A percentile compares a stretch with the other conserved stretches of the same genome.
Conservation (phyloP, 2,113 vertebrate genomes). For the Crypturellus undulatus region DNA sequence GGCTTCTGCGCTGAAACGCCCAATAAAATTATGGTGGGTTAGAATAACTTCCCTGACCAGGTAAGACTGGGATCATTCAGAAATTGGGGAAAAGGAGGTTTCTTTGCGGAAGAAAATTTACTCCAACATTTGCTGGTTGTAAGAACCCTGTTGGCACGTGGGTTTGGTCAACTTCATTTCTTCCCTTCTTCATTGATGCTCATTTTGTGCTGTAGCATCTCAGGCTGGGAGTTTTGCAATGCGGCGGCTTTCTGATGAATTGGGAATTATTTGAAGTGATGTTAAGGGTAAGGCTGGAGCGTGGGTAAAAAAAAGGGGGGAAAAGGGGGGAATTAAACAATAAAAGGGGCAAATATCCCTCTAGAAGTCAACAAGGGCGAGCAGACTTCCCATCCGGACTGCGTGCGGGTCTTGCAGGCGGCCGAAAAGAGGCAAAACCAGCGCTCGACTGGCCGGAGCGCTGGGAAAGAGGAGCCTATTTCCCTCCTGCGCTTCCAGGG, state of each 20-base stretch:
- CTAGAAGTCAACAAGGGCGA: neutral
- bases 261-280: neutral
- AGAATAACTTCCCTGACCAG: neutral
- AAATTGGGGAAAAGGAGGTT: neutral
- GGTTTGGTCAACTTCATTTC: neutral
- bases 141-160: no score
- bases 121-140: neutral
- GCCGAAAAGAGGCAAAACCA: neutral
- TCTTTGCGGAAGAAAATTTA: neutral
- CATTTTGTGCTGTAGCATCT: neutral
- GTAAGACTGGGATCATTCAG: neutral
- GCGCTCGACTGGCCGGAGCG: neutral
- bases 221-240: neutral
- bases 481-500: neutral
- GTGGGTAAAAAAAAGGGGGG: no score
- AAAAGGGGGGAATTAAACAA: neutral
- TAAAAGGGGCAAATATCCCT: rapidly evolving
- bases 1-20: neutral
- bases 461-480: neutral
- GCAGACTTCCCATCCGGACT: neutral
- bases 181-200: neutral
- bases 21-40: neutral
- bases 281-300: no score
- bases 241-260: neutral
- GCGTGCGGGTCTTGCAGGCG: neutral